Evolutionary conservation across 1,140 invertebrate genomes (phyloP).

Genomic region (fruit fly (Drosophila melanogaster)): Release_6_plus_ISO1_MT NT_033777.3:22783001-22783500

Average conservation of each 20-base stretch:
- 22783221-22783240: constrained; percentile 50
- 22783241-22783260: constrained; percentile 42
- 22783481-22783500: constrained; percentile 52
- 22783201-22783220: constrained; percentile 53
- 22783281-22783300: constrained; percentile 55
- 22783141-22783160: constrained; percentile 34
- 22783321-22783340: constrained; percentile 33
- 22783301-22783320: constrained; percentile 39
- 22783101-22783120: constrained; percentile 60
- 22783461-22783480: constrained; percentile 52
- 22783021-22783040: constrained; percentile 33
- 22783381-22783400: constrained; percentile 24
- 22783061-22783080: constrained; percentile 53
- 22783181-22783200: constrained; percentile 5
- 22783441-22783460: constrained; percentile 32
- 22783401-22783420: constrained; percentile 26
- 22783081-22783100: constrained; percentile 46
- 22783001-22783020: constrained; percentile 26
- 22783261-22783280: constrained; percentile 47
- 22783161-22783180: constrained; percentile 21
- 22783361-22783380: constrained; percentile 7
- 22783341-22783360: background rate
- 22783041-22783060: constrained; percentile 23
- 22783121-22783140: constrained; percentile 57
- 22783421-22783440: constrained; percentile 28